Evolutionary conservation across 64 coral and sea anemone species (phyloP), one percentile per base, ranked within the genome.

Genomic region (Porites lutea): DNA sequence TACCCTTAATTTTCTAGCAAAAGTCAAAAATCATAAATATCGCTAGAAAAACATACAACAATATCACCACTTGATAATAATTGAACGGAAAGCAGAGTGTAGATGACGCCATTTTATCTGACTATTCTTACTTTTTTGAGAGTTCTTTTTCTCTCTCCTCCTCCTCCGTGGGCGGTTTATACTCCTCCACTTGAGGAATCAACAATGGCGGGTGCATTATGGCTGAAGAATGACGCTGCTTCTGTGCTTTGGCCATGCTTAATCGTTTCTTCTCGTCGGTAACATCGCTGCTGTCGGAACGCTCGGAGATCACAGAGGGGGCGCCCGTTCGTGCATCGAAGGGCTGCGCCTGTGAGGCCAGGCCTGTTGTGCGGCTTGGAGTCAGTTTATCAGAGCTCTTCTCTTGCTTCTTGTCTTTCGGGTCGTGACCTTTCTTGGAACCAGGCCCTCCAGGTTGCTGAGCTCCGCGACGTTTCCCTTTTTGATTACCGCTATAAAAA

Each of bases 281-380:
- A 16, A 90, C 88, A 65, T 98, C 97, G 78, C 87, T 93, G 46
- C 97, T 98, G 82, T 98, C 97, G 5, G 97, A 98, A 16, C 97
- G 87, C 87, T 98, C 97, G 1, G 97, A 98, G 27, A 98, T 92
- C 19, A 92, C 94, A 4, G 97, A 98, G 13, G 93, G 97, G 0
- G 97, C 97, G 13, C 87, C 92, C 18, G 87, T 83, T 62, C 95
- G 92, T 57, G 61, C 52, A 18, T 96, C 95, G 6, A 61, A 59
- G 22, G 54, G 66, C 70, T 87, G 91, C 10, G 48, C 88, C 67
- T 96, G 95, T 62, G 72, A 70, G 4, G 43, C 58, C 16, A 72
- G 80, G 13, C 77, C 95, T 48, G 95, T 84, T 6, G 78, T 79
- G 5, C 95, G 84, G 1, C 92, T 93, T 48, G 95, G 89, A 0